These are phyloP conservation scores for Apostichopus californicus DNA, from an alignment of 35 echinoderm and acorn worm genomes.

Conservation along the genomic window DNA sequence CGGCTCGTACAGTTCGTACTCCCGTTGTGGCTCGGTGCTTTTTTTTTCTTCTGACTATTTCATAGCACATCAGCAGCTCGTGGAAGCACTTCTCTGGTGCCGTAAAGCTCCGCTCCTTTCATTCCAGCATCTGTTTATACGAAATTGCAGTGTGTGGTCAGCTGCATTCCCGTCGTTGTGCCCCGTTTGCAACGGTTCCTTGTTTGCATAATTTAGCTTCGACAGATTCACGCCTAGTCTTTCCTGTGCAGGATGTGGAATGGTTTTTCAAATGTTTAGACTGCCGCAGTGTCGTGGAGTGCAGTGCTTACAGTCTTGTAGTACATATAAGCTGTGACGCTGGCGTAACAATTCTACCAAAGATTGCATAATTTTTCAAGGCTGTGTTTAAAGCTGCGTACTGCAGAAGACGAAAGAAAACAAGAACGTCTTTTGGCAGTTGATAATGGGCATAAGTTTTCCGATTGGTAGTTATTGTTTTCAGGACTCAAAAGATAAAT, in stretches of 20 bases:
- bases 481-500: no score
- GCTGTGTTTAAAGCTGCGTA: no score
- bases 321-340: background rate
- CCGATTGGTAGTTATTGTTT: no score
- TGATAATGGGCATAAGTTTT: no score
- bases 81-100: no score
- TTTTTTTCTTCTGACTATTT: no score
- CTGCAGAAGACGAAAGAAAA: no score
- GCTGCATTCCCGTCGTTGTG: conserved; percentile 6
- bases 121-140: background rate
- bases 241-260: conserved; percentile 23
- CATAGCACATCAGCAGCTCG: no score
- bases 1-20: background rate
- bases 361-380: background rate
- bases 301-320: background rate
- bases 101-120: background rate
- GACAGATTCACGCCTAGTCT: conserved; percentile 9
- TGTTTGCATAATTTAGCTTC: conserved; percentile 44
- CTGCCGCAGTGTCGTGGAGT: background rate
- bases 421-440: no score
- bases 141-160: background rate
- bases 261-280: background rate
- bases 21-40: no score
- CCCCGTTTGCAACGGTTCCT: conserved; percentile 26
- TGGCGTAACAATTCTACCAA: background rate